phyloP scores from a whole-genome alignment of 23 tunicate species.

The Halocynthia aurantium region DNA sequence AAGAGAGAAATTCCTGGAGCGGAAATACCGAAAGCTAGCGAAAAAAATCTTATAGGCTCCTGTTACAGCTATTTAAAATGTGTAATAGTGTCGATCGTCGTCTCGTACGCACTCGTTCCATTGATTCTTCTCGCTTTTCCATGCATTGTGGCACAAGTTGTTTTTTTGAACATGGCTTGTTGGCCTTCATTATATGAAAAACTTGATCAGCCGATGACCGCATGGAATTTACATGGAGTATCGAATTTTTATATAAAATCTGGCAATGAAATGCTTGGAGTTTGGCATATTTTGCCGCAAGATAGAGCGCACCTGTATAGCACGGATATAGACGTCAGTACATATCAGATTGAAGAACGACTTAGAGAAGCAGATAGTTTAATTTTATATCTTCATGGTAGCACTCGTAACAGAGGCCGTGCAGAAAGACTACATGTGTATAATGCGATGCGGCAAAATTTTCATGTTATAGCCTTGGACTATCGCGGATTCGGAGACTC shows the following conservation, averaged over 20 bases:
- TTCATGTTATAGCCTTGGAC: conserved; percentile 73
- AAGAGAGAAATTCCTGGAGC: too few relatives aligned
- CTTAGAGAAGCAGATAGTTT: conserved; percentile 42
- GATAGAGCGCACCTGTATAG: conserved; percentile 10
- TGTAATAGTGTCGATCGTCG: too few relatives aligned
- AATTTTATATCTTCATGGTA: conserved; percentile 79
- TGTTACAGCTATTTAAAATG: too few relatives aligned
- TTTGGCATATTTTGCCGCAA: conserved; percentile 66
- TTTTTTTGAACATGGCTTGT: not conserved
- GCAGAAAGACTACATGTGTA: conserved; percentile 14
- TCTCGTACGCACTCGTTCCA: too few relatives aligned
- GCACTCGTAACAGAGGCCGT: conserved; percentile 59
- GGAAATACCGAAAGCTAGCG: too few relatives aligned
- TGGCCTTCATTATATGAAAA: not conserved
- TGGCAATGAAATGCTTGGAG: conserved; percentile 37
- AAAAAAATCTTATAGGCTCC: too few relatives aligned
- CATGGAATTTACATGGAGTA: conserved; percentile 7
- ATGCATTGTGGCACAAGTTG: conserved; percentile 16
- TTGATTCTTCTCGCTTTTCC: not conserved
- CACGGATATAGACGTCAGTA: not conserved
- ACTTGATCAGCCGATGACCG: not conserved
- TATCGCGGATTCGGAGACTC: conserved; percentile 94
- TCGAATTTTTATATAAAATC: conserved; percentile 2
- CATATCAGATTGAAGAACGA: not conserved
- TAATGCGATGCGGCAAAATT: conserved; percentile 17